Base-by-base conservation (phyloP, 2,888 invertebrate genomes). In the Lacanobia wlatinum region DNA sequence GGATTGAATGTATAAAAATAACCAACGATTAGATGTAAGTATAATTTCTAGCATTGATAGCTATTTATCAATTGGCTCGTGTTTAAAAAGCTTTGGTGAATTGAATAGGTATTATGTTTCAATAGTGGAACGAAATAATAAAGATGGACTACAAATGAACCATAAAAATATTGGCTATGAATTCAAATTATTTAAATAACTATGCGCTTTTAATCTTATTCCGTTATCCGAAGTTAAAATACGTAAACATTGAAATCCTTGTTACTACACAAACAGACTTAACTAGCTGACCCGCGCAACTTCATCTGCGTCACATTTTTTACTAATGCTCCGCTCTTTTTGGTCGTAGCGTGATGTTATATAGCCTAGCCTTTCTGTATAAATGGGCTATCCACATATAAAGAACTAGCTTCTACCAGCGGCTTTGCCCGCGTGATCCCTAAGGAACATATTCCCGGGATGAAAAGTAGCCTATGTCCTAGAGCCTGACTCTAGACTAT, bases 1-100 rank as follows among this genome's bases (percentile, higher is more conserved):
- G 9, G 64, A 74, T 73, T 74, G 63, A 72, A 72, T 48, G n/a
- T 73, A 38, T 9, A 38, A n/a, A 14, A 12, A 71, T 38, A 55
- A 0, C 1, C 12, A 62, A 62, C n/a, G 43, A 50, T 23, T 43
- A 50, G 6, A 67, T 59, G 7, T 16, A 38, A 18, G 14, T 56
- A 46, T 16, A 38, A 23, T 23, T 46, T 12, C 1, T 14, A 50
- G 14, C 28, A 28, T 40, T 63, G 14, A 43, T 50, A 43, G 10
- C 18, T 48, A 12, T 48, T 14, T 53, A 59, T 53, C 53, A 21
- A 14, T n/a, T 12, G 12, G 23, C 18, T 21, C 12, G 9, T 40
- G 53, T 16, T 16, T 2, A 28, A 28, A 28, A 59, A 40, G 28
- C 28, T 43, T 58, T 68, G 2, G 6, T 3, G 7, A 16, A 28